Conservation (phyloP, 2,888 invertebrate genomes). For the Eilema caniola region DNA sequence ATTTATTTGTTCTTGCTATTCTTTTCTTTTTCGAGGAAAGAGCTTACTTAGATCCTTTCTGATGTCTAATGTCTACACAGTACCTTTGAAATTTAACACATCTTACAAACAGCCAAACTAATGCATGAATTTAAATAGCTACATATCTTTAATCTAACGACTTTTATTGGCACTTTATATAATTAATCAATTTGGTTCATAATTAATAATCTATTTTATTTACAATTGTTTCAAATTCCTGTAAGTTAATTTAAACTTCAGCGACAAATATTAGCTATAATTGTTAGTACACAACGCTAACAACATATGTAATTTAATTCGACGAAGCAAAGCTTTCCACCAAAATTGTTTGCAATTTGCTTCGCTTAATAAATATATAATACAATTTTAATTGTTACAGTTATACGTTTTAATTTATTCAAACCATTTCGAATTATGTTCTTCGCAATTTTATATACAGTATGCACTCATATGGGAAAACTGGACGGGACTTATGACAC, state of each 20-base stretch:
- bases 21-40: neutral
- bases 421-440: neutral
- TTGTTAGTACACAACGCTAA: neutral
- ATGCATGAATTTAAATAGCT: constrained; percentile 8
- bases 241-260: neutral
- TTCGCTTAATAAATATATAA: neutral
- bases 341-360: neutral
- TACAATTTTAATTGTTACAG: neutral
- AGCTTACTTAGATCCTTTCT: no score
- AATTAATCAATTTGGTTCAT: constrained; percentile 41
- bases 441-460: neutral
- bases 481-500: constrained; percentile 45
- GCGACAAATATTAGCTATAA: neutral
- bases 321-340: neutral
- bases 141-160: constrained; percentile 30
- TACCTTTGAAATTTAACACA: constrained; percentile 11
- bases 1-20: neutral
- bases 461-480: constrained; percentile 29
- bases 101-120: neutral
- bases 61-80: constrained; percentile 14
- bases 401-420: neutral
- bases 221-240: constrained; percentile 35
- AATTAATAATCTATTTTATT: constrained; percentile 38
- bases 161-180: constrained; percentile 60
- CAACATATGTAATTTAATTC: neutral